phyloP scores from a whole-genome alignment of 2,113 vertebrate genomes.

The Nerophis lumbriciformis region DNA sequence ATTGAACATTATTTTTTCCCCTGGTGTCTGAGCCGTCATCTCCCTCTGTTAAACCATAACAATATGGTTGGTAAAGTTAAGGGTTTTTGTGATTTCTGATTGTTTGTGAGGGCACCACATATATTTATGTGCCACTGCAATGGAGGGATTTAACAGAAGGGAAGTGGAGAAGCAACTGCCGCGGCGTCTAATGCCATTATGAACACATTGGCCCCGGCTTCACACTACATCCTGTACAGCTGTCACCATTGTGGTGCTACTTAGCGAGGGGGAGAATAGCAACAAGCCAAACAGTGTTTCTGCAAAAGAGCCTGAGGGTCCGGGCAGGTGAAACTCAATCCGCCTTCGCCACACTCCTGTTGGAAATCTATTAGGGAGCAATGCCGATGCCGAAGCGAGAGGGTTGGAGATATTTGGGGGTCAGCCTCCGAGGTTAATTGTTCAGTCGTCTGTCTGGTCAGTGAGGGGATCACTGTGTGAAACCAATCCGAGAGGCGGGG shows the following conservation, averaged over 20 bases:
- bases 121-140: slow-evolving; percentile 10
- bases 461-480: slow-evolving; percentile 57
- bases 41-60: no score
- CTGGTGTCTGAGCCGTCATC: no score
- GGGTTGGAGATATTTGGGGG: slow-evolving; percentile 64
- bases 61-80: no score
- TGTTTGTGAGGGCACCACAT: no score
- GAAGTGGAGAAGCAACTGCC: slow-evolving; percentile 22
- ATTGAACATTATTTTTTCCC: no score
- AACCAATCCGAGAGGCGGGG: slow-evolving; percentile 56
- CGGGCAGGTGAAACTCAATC: slow-evolving; percentile 51
- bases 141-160: slow-evolving; percentile 18
- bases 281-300: slow-evolving; percentile 42
- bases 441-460: slow-evolving; percentile 61
- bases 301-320: slow-evolving; percentile 25
- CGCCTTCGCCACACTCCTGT: slow-evolving; percentile 40
- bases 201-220: slow-evolving; percentile 19
- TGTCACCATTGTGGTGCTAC: slow-evolving; percentile 25
- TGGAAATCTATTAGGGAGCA: slow-evolving; percentile 66
- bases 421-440: slow-evolving; percentile 73
- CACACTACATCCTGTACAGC: slow-evolving; percentile 11
- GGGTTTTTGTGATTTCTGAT: no score
- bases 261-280: slow-evolving; percentile 17
- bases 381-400: slow-evolving; percentile 47
- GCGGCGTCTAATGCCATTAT: slow-evolving; percentile 29